phyloP scores from a whole-genome alignment of 2,113 vertebrate genomes.

The Triplophysa dalaica region DNA sequence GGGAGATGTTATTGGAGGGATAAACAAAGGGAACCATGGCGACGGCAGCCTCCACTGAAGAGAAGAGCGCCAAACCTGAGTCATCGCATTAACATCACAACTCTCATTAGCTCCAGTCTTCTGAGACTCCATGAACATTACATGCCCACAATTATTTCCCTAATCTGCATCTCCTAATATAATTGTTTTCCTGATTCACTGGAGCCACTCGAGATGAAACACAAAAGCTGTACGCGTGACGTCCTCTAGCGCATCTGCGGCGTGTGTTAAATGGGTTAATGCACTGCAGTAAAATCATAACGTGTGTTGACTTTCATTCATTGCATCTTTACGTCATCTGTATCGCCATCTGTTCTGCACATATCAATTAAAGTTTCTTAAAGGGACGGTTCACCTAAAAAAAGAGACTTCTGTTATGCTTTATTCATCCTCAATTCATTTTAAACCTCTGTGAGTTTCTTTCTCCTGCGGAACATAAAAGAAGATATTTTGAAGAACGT shows the following conservation, averaged over 20 bases:
- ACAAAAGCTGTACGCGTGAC: too few relatives aligned
- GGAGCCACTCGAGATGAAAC: too few relatives aligned
- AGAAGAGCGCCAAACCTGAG: constrained; percentile 4
- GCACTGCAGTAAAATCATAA: background rate
- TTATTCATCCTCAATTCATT: too few relatives aligned
- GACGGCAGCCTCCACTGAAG: constrained; percentile 46
- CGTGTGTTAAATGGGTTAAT: too few relatives aligned
- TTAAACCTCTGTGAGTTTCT: too few relatives aligned
- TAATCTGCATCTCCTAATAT: background rate
- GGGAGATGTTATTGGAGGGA: constrained; percentile 11
- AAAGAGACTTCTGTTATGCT: too few relatives aligned
- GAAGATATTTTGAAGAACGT: too few relatives aligned
- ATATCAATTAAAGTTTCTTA: too few relatives aligned
- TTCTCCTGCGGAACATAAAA: too few relatives aligned
- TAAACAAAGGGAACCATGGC: constrained; percentile 61
- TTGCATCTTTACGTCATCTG: background rate
- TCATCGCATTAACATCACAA: constrained; percentile 6
- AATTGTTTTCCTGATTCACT: too few relatives aligned
- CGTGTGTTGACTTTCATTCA: background rate
- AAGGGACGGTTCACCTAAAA: too few relatives aligned
- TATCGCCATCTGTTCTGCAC: too few relatives aligned
- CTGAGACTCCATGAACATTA: constrained; percentile 15
- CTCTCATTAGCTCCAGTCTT: background rate
- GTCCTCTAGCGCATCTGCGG: background rate
- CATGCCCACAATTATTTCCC: constrained; percentile 2